Conservation (phyloP, 2,797 vertebrate species). For the Aldrovandia affinis region DNA sequence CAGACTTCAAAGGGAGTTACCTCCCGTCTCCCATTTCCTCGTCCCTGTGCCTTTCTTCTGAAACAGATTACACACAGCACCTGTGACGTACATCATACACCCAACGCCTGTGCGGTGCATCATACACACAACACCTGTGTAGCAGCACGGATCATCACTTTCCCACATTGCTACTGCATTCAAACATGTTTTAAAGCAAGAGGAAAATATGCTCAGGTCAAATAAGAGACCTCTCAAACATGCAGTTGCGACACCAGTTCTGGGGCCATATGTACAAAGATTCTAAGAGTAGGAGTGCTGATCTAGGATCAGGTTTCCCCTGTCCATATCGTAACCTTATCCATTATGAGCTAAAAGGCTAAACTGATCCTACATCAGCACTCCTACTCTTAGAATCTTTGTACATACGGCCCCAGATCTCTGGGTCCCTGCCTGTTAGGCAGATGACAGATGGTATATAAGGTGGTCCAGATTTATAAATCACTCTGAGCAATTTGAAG, state of each 20-base stretch:
- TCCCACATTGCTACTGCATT: neutral
- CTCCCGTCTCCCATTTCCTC: neutral
- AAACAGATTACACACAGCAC: constrained; percentile 42
- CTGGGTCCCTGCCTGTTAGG: neutral
- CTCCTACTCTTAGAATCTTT: too few species aligned
- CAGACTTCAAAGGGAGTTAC: neutral
- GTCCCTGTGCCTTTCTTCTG: constrained; percentile 30
- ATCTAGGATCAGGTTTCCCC: too few species aligned
- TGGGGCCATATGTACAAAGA: too few species aligned
- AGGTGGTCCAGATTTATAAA: neutral
- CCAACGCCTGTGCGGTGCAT: too few species aligned
- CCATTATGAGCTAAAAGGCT: too few species aligned
- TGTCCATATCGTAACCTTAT: too few species aligned
- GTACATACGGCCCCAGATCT: too few species aligned
- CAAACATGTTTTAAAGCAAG: neutral
- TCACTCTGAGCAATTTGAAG: constrained; percentile 15
- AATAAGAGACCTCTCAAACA: neutral
- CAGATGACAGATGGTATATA: neutral
- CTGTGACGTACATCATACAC: constrained; percentile 39
- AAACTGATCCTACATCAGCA: too few species aligned
- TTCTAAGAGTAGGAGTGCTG: too few species aligned
- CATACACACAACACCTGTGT: neutral
- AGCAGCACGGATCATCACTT: neutral
- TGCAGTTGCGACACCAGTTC: neutral
- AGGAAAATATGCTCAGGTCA: neutral